Percentiles rank a stretch among this genome's conserved stretches.
Conservation (phyloP, 2,888 invertebrate genomes). For the Drosophila niveifrons region DNA sequence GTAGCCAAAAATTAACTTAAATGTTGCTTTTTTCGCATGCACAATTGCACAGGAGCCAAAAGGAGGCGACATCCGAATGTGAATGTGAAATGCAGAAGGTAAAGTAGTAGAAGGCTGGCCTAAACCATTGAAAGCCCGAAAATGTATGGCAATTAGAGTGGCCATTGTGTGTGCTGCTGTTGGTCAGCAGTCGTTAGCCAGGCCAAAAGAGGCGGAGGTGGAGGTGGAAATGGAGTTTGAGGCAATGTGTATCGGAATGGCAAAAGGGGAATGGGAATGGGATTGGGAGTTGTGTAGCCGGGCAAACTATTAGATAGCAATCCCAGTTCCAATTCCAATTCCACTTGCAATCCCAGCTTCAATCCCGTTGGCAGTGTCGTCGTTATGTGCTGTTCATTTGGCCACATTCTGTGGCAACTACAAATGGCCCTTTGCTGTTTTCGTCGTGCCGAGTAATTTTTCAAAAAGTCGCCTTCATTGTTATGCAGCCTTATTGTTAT, state of each 20-base stretch:
- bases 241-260: no score
- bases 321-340: slow-evolving; percentile 36
- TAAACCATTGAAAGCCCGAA: slow-evolving; percentile 80
- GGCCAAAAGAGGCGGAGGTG: not conserved
- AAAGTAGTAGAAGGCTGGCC: slow-evolving; percentile 27
- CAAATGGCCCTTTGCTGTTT: slow-evolving; percentile 71
- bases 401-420: slow-evolving; percentile 76
- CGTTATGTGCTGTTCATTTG: slow-evolving; percentile 73
- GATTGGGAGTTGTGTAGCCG: slow-evolving; percentile 34
- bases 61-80: not conserved
- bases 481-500: slow-evolving; percentile 81
- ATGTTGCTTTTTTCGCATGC: slow-evolving; percentile 68
- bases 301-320: slow-evolving; percentile 77
- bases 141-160: slow-evolving; percentile 83
- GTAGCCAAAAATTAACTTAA: slow-evolving; percentile 78
- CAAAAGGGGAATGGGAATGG: not conserved
- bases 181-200: slow-evolving; percentile 48
- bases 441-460: slow-evolving; percentile 67
- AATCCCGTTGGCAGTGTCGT: slow-evolving; percentile 37
- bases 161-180: slow-evolving; percentile 66
- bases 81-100: not conserved
- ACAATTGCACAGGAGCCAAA: slow-evolving; percentile 58
- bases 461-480: slow-evolving; percentile 71
- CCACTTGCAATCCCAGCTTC: slow-evolving; percentile 19
- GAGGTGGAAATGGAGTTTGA: no score